Conservation (phyloP, 2,888 invertebrate species). For the Chironomus tentans region DNA sequence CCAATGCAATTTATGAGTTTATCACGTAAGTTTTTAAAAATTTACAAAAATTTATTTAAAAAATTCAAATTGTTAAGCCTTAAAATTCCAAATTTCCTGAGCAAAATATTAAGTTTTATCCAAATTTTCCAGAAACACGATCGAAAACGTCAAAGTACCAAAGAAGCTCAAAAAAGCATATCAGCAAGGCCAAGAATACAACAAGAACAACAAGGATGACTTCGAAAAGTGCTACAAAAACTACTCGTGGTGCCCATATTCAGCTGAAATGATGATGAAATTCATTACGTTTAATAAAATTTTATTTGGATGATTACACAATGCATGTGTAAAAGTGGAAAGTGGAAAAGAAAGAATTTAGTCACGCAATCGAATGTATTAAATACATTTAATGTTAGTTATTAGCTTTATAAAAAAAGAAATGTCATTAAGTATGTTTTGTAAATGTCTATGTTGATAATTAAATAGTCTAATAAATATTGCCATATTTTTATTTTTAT, state of each 20-base stretch:
- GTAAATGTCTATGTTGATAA: too few species aligned
- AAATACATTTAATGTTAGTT: too few species aligned
- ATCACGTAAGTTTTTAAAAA: slow-evolving; percentile 32
- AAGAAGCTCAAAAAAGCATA: slow-evolving; percentile 37
- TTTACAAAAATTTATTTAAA: neutral
- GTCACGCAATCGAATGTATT: too few species aligned
- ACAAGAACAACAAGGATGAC: slow-evolving; percentile 33
- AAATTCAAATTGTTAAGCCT: too few species aligned
- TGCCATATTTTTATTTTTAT: too few species aligned
- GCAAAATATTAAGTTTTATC: too few species aligned
- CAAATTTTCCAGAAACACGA: neutral
- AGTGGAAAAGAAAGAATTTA: too few species aligned
- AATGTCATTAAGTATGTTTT: too few species aligned
- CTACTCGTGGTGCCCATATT: slow-evolving; percentile 41
- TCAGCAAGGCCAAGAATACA: slow-evolving; percentile 35
- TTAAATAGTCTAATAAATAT: too few species aligned
- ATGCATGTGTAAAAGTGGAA: too few species aligned
- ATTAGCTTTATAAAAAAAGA: too few species aligned
- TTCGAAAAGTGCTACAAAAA: slow-evolving; percentile 36
- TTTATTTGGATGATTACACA: slow-evolving; percentile 6
- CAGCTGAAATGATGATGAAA: slow-evolving; percentile 39
- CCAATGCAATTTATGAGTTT: slow-evolving; percentile 35
- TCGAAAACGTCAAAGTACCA: slow-evolving; percentile 33
- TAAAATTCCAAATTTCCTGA: neutral
- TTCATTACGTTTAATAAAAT: slow-evolving; percentile 34